Conservation (phyloP, 2,888 invertebrate genomes). For the Drosophila flavopinicola region DNA sequence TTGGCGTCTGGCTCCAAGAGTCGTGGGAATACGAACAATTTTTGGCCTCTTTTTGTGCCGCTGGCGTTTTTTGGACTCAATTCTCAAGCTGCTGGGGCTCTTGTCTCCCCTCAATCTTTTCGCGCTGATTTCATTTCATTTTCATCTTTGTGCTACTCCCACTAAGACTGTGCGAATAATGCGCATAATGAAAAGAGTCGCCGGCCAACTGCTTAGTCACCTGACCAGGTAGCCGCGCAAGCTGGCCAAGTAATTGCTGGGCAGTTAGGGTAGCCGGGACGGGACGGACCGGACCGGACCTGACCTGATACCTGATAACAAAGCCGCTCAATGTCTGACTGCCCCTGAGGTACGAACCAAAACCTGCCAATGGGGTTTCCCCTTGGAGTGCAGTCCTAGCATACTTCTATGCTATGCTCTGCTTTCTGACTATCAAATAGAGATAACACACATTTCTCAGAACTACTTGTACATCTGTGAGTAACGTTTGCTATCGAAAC, state of each 20-base stretch:
- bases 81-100: slow-evolving; percentile 48
- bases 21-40: slow-evolving; percentile 56
- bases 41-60: slow-evolving; percentile 23
- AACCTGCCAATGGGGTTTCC: slow-evolving; percentile 5
- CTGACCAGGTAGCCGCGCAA: slow-evolving; percentile 42
- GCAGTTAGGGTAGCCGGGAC: slow-evolving; percentile 9
- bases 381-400: background rate
- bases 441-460: slow-evolving; percentile 40
- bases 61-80: slow-evolving; percentile 25
- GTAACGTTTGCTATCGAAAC: slow-evolving; percentile 40
- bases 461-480: slow-evolving; percentile 21
- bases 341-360: slow-evolving; percentile 2
- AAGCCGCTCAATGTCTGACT: slow-evolving; percentile 32
- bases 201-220: slow-evolving; percentile 43
- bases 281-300: background rate
- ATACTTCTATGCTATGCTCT: background rate
- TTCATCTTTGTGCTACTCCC: slow-evolving; percentile 43
- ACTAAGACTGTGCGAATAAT: slow-evolving; percentile 41
- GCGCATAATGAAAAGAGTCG: slow-evolving; percentile 23
- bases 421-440: background rate
- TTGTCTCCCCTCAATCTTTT: slow-evolving; percentile 61
- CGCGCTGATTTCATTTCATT: slow-evolving; percentile 35
- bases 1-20: slow-evolving; percentile 65
- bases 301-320: slow-evolving; percentile 41
- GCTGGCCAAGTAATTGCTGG: slow-evolving; percentile 32